phyloP scores from a whole-genome alignment of 2,888 invertebrate genomes.

The Tetropium fuscum region DNA sequence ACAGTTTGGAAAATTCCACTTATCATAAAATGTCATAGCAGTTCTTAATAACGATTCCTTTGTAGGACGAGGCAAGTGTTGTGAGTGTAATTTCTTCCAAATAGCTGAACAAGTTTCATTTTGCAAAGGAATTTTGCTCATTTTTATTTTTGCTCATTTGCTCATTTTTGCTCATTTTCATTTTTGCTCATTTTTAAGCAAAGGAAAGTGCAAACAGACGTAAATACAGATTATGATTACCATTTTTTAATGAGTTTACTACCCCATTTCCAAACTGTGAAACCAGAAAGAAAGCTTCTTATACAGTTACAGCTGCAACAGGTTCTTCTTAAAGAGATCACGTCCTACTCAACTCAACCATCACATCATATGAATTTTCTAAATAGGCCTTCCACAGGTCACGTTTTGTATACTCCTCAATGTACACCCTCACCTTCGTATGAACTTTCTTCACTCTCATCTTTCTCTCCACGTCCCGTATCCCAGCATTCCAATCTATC shows the following conservation, averaged over 20 bases:
- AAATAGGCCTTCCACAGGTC: conserved; percentile 11
- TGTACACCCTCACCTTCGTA: conserved; percentile 20
- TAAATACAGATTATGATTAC: conserved; percentile 25
- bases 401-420: conserved; percentile 13
- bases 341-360: conserved; percentile 17
- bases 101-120: conserved; percentile 46
- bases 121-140: too few relatives aligned
- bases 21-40: conserved; percentile 19
- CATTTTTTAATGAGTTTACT: conserved; percentile 28
- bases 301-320: conserved; percentile 19
- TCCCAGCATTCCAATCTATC: conserved; percentile 14
- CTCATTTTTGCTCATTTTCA: too few relatives aligned
- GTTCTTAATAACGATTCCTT: conserved; percentile 11
- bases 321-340: conserved; percentile 19
- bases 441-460: conserved; percentile 20
- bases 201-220: conserved; percentile 11
- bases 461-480: conserved; percentile 14
- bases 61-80: conserved; percentile 45
- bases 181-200: too few relatives aligned
- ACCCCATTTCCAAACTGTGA: conserved; percentile 27
- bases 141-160: too few relatives aligned
- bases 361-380: conserved; percentile 12
- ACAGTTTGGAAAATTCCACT: conserved; percentile 35
- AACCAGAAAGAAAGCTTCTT: conserved; percentile 25
- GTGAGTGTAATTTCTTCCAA: conserved; percentile 40